Evolutionary conservation across 2,888 invertebrate species (phyloP).

Genomic region (Synanthedon myopaeformis): DNA sequence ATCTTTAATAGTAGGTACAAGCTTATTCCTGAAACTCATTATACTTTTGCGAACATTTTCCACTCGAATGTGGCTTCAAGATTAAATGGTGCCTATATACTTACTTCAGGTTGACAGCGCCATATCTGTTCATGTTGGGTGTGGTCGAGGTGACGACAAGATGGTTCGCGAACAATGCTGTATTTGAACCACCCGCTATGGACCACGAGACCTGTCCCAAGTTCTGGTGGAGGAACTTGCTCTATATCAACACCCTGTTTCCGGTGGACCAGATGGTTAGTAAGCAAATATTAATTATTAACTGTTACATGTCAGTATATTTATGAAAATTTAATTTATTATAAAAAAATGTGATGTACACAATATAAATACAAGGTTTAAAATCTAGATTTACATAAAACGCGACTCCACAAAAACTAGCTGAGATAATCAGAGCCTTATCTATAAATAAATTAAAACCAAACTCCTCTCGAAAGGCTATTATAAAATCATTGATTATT

Average conservation of each 20-base stretch:
- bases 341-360: too few relatives aligned
- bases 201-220: slow-evolving; percentile 86
- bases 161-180: slow-evolving; percentile 84
- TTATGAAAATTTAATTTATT: too few relatives aligned
- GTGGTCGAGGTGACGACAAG: slow-evolving; percentile 88
- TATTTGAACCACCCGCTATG: slow-evolving; percentile 85
- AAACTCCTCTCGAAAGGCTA: too few relatives aligned
- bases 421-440: too few relatives aligned
- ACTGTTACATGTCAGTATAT: too few relatives aligned
- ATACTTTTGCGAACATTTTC: not conserved
- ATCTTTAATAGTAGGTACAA: too few relatives aligned
- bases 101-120: slow-evolving; percentile 77
- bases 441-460: too few relatives aligned
- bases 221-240: slow-evolving; percentile 89
- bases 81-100: not conserved
- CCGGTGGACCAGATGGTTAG: slow-evolving; percentile 86
- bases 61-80: not conserved
- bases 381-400: too few relatives aligned
- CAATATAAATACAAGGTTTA: too few relatives aligned
- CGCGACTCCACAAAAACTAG: too few relatives aligned
- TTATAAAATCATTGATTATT: too few relatives aligned
- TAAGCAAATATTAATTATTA: not conserved
- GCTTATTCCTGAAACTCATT: too few relatives aligned
- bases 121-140: slow-evolving; percentile 85
- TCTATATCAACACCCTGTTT: slow-evolving; percentile 88